Evolutionary conservation across 2,797 vertebrate genomes (phyloP), one percentile per base, ranked within the genome.

Genomic region (Gymnocypris eckloni): DNA sequence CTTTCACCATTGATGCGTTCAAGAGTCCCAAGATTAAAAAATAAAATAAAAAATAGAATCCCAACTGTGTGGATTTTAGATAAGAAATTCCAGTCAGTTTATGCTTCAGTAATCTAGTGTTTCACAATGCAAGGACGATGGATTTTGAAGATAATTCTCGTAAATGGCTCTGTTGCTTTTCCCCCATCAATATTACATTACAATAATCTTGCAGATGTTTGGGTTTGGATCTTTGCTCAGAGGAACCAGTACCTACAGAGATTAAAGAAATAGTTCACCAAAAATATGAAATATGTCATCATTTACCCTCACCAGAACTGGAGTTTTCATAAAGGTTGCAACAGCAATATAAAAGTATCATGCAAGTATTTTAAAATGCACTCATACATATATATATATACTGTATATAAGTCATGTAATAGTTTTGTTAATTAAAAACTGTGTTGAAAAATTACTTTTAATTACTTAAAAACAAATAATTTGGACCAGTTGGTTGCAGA

Each of bases 1-100:
- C 78, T 81, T 39, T 81, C 69, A 52, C 54, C 87, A 88, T 88
- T 80, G 86, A 88, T 90, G 86, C 89, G 88, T 91, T 90, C 81
- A 91, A 92, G 90, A 90, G 89, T 83, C 79, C 89, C 72, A 56
- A 69, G 83, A 79, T 81, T 66, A 39, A 81, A 45, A 78, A 87
- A 33, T 33, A 33, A 80, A 84, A 25, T 79, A 71, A 81, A 43
- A 79, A 56, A 54, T 6, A 73, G 43, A 33, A 64, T 73, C 56
- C 84, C 56, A 25, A 67, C 84, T 86, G 78, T 86, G 84, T 67
- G 84, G 33, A 75, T 86, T 85, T 75, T 39, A 66, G 78, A 86
- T 86, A 86, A 86, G 84, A 54, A 81, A 86, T 0, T 22, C 28
- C 70, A 81, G 84, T 61, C 84, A 52, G 78, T 81, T 79, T 71